Percentiles rank a stretch among this genome's conserved stretches.
These are phyloP conservation scores for Odocoileus hemionus DNA, from an alignment of 2,113 vertebrate genomes.

Conservation along the genomic window DNA sequence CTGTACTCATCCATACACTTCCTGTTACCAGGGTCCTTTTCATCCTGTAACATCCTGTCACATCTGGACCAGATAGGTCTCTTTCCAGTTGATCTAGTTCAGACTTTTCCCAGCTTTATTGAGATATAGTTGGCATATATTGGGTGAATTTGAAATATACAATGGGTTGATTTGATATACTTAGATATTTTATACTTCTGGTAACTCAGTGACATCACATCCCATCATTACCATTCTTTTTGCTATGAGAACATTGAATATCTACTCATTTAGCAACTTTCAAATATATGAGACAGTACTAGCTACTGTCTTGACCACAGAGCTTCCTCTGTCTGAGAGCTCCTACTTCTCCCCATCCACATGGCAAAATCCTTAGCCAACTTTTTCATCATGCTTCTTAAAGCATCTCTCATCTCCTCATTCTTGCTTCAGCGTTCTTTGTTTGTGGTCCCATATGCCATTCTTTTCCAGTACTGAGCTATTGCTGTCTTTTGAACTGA, in stretches of 20 bases:
- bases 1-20: not conserved
- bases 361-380: not conserved
- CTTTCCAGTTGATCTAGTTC: not conserved
- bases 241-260: not conserved
- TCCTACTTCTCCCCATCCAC: not conserved
- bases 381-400: not conserved
- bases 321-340: not conserved
- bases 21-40: not conserved
- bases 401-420: not conserved
- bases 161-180: not conserved
- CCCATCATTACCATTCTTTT: not conserved
- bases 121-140: not conserved
- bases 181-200: not conserved
- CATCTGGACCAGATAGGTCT: not conserved
- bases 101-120: not conserved
- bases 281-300: not conserved
- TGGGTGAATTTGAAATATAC: not conserved
- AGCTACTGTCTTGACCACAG: not conserved
- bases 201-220: not conserved
- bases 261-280: not conserved
- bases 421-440: not conserved
- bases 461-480: not conserved
- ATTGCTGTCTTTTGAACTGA: not conserved
- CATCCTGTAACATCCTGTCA: not conserved
- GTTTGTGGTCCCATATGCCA: not conserved